Evolutionary conservation across 2,888 invertebrate genomes (phyloP).

Genomic region (Emmelina monodactyla): DNA sequence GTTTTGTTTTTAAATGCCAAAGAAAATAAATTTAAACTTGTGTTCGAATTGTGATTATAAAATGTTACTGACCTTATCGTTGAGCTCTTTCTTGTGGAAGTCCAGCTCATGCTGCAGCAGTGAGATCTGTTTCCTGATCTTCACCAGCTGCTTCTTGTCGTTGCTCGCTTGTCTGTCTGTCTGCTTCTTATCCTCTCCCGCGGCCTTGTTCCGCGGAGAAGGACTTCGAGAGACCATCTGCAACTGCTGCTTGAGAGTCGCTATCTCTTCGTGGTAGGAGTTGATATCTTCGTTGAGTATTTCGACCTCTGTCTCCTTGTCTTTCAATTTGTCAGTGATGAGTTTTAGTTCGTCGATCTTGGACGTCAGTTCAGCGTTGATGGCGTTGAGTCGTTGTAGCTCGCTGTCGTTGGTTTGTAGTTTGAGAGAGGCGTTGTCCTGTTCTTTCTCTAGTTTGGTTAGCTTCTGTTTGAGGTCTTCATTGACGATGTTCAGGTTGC

Average conservation of each 20-base stretch:
- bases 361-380: constrained; percentile 41
- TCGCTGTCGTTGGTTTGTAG: constrained; percentile 46
- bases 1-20: no score
- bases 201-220: constrained; percentile 64
- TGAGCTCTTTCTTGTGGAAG: constrained; percentile 54
- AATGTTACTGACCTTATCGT: constrained; percentile 53
- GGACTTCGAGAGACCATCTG: constrained; percentile 60
- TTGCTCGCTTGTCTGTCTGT: constrained; percentile 53
- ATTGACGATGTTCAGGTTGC: constrained; percentile 34
- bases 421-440: constrained; percentile 47
- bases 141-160: constrained; percentile 67
- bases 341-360: constrained; percentile 49
- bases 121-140: constrained; percentile 51
- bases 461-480: constrained; percentile 45
- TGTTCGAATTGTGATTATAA: no score
- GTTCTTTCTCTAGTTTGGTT: constrained; percentile 50
- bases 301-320: constrained; percentile 63
- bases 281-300: constrained; percentile 59
- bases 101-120: constrained; percentile 52
- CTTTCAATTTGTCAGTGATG: constrained; percentile 48
- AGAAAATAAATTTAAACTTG: no score
- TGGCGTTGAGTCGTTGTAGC: constrained; percentile 36
- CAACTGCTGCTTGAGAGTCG: constrained; percentile 47
- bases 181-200: constrained; percentile 57
- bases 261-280: constrained; percentile 58